phyloP scores from a whole-genome alignment of 2,888 invertebrate genomes.

The Platynereis dumerilii region DNA sequence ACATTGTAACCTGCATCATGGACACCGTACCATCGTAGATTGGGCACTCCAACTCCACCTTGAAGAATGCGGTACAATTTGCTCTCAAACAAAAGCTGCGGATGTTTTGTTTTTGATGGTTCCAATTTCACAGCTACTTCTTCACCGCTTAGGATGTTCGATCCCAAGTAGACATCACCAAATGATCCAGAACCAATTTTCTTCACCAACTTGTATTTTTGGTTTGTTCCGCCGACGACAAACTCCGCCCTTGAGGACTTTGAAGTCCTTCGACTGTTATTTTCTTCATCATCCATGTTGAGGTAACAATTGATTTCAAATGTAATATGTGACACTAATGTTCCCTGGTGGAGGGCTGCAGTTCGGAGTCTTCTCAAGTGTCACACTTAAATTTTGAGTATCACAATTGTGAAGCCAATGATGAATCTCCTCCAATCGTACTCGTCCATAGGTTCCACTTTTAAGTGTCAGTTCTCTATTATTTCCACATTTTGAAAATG shows the following conservation, averaged over 20 bases:
- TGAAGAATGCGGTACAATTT: conserved; percentile 34
- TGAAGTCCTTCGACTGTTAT: not conserved
- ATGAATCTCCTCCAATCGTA: no score
- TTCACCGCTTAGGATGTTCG: conserved; percentile 25
- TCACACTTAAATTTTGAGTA: no score
- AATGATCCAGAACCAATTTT: conserved; percentile 63
- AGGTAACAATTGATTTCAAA: no score
- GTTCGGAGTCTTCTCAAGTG: no score
- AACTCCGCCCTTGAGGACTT: conserved; percentile 25
- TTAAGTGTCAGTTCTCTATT: no score
- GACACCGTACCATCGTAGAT: conserved; percentile 37
- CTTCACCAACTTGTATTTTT: conserved; percentile 54
- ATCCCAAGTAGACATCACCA: conserved; percentile 52
- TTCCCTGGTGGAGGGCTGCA: no score
- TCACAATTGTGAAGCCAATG: no score
- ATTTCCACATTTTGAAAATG: no score
- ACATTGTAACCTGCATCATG: conserved; percentile 43
- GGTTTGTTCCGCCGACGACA: conserved; percentile 35
- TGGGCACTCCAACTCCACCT: conserved; percentile 38
- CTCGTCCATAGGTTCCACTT: no score
- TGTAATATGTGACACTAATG: no score
- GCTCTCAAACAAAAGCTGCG: conserved; percentile 36
- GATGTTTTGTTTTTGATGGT: conserved; percentile 34
- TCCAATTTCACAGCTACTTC: conserved; percentile 38
- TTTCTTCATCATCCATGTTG: conserved; percentile 1